Base-by-base conservation (phyloP, 2,888 invertebrate genomes). In the Alloplasta piceator region DNA sequence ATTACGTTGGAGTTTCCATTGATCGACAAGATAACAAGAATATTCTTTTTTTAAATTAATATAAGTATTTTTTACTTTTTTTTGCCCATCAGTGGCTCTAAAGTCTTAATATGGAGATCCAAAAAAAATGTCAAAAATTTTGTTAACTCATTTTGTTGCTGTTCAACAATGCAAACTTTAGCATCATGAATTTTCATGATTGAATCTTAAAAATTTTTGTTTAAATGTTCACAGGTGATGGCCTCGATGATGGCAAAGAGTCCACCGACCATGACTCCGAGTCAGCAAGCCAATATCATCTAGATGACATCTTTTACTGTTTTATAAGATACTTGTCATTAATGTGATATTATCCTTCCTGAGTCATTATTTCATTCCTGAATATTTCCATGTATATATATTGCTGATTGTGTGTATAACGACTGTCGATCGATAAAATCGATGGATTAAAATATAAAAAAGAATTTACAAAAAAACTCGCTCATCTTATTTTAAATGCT, bases 201-300 rank as follows among this genome's bases (percentile, higher is more conserved):
- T 56, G 14, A 61, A 26, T 26, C 26, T 26, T 68, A 16, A 52
- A 61, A 36, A 63, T 38, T 75, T 48, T 6, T 41, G 26, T 41
- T 61, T 14, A 26, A 71, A 12, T 61, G 26, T 26, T 85, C 78
- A 4, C 67, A 92, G 92, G 63, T 83, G 1, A 89, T 92, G 82
- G 84, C 91, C n/a, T 87, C 91, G 1, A 91, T 92, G 88, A 91
- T 92, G 91, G 83, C 86, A 0, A 90, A 84, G 48, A 90, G 85
- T 81, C 88, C 91, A n/a, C 87, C 91, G 38, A 84, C 91, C 4
- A 87, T 85, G 71, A 90, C 88, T 85, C 83, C 90, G 9, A 88
- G 74, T 74, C 88, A 90, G 78, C 86, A 89, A 48, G 86, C 89
- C 46, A 90, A 88, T 84, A 86, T 91, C 72, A 91, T 91, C 85